Conservation (phyloP, 2,113 vertebrate species). For the Echinops telfairi region DNA sequence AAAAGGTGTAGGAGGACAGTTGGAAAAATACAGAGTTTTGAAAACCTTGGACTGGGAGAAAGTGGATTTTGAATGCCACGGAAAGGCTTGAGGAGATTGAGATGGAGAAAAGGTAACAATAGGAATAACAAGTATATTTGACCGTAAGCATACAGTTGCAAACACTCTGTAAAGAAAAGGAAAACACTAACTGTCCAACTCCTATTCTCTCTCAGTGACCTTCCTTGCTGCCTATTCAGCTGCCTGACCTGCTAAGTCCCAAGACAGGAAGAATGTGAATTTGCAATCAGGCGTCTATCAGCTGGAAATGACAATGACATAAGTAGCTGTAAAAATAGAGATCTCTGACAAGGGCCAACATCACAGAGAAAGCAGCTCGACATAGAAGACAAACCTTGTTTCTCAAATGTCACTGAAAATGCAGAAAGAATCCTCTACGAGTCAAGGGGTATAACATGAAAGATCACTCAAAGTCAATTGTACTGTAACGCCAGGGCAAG, state of each 20-base stretch:
- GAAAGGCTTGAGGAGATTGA: conserved; percentile 14
- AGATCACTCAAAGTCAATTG: conserved; percentile 2
- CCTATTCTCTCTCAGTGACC: conserved; percentile 44
- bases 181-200: background rate
- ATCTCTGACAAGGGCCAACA: conserved; percentile 66
- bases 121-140: background rate
- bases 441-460: conserved; percentile 14
- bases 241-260: conserved; percentile 36
- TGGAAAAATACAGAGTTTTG: background rate
- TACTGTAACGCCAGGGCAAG: conserved; percentile 13
- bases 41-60: background rate
- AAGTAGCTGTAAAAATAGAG: conserved; percentile 68
- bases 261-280: conserved; percentile 71
- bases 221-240: conserved; percentile 29
- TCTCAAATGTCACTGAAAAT: conserved; percentile 60
- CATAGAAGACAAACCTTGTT: conserved; percentile 42
- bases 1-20: background rate
- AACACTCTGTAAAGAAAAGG: background rate
- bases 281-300: conserved; percentile 60
- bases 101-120: conserved; percentile 9
- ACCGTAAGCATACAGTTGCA: background rate
- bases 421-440: conserved; percentile 32
- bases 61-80: conserved; percentile 10
- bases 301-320: conserved; percentile 75
- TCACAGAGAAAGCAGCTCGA: conserved; percentile 57